Evolutionary conservation across 1,140 invertebrate genomes (phyloP), one percentile per base, ranked within the genome.

Genomic region (Leptinotarsa texana): DNA sequence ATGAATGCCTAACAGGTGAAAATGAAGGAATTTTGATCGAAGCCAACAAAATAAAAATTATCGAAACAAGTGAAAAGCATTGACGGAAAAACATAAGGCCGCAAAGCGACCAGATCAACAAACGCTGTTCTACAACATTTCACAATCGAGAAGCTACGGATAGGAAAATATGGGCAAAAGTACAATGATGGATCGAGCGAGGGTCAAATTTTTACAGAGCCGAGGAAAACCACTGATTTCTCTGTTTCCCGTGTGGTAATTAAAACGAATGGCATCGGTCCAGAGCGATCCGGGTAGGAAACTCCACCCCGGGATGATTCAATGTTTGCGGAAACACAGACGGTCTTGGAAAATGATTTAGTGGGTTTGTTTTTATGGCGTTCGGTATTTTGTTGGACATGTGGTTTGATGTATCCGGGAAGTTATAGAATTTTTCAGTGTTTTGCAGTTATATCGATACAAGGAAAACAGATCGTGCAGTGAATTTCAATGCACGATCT

Each of bases 221-320:
- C 66, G 66, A 68, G 66, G 66, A 68, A 68, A 68, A 68, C 66
- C 66, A 68, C 66, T 47, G 66, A 68, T 33, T 68, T 47, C 66
- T 68, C 66, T 47, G 66, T 68, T 68, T 68, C 66, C 66, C 66
- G 66, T 68, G 66, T 33, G 66, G 66, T 68, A 68, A 68, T 68
- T 68, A 68, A 68, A 68, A 68, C 66, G 42, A 68, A 68, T 68
- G 66, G 66, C 66, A 42, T 27, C 42, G 66, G 66, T 27, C 24
- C 66, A 18, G 33, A 42, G 66, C 42, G 24, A 3, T 24, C n/a
- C 42, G 42, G n/a, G 66, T 68, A 68, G 66, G 42, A 49, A 68
- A 68, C 66, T 68, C 24, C 18, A 48, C 66, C 66, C 66, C n/a
- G 66, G 66, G 66, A 68, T 68, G 66, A 68, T 68, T 68, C 66